Conservation (phyloP, 2,113 vertebrate species). For the Rhea pennata region DNA sequence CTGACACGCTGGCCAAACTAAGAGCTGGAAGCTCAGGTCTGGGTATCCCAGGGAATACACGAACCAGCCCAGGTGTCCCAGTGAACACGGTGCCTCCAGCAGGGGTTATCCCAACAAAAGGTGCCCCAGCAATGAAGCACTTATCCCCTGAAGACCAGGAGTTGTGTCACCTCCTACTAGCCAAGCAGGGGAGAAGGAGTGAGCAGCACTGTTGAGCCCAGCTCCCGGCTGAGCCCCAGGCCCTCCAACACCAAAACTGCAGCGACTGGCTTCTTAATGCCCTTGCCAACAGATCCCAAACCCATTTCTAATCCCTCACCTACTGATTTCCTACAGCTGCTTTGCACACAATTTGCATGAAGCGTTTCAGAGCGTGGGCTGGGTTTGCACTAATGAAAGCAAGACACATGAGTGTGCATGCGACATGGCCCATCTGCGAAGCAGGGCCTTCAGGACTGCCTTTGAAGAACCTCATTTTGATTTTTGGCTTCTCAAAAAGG, state of each 20-base stretch:
- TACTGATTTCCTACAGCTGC: neutral
- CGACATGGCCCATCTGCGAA: neutral
- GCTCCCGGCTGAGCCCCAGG: neutral
- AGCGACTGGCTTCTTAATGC: neutral
- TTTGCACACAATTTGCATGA: neutral
- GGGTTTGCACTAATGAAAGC: neutral
- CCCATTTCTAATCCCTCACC: neutral
- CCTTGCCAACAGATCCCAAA: neutral
- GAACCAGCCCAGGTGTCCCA: neutral
- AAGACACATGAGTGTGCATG: neutral
- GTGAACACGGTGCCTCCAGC: fast-evolving
- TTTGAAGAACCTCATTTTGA: constrained; percentile 37
- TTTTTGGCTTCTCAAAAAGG: neutral
- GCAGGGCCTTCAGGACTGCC: neutral
- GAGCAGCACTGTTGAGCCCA: neutral
- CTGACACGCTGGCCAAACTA: neutral
- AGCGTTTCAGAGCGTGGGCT: neutral
- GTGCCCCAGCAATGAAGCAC: neutral
- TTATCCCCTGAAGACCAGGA: neutral
- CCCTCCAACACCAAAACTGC: neutral
- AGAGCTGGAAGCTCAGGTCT: neutral
- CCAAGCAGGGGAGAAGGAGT: neutral
- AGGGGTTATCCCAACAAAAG: neutral
- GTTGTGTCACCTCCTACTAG: neutral
- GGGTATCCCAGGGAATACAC: neutral